Evolutionary conservation across 1,140 invertebrate genomes (phyloP), one percentile per base, ranked within the genome.

Genomic region (Aphelenchoides fujianensis): DNA sequence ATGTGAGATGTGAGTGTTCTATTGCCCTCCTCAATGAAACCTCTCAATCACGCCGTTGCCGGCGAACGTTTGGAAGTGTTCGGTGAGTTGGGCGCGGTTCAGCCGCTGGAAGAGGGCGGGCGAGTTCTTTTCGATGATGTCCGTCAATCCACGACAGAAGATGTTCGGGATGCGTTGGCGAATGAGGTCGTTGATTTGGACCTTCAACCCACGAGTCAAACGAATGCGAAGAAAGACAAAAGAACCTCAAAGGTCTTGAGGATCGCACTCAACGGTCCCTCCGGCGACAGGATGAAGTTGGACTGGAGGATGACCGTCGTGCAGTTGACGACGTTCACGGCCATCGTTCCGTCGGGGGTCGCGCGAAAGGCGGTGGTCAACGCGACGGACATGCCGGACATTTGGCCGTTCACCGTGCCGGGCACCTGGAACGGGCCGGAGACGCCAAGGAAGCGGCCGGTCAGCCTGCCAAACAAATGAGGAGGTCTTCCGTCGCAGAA

Each of bases 171-270:
- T 84, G 23, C 81, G 59, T 36, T 77, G 71, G 9, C 81, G 70
- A 32, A 83, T 82, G 27, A 68, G 41, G 30, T 84, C 82, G 34
- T 83, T 83, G 36, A 83, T 83, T 68, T 74, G 74, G n/a, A n/a
- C n/a, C n/a, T n/a, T n/a, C n/a, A n/a, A n/a, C n/a, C n/a, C n/a
- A n/a, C n/a, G n/a, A n/a, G n/a, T n/a, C n/a, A n/a, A n/a, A n/a
- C n/a, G n/a, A n/a, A n/a, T n/a, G n/a, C n/a, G n/a, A n/a, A n/a
- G n/a, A n/a, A n/a, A n/a, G n/a, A n/a, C n/a, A n/a, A n/a, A n/a
- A n/a, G n/a, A 34, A 74, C 79, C 71, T 82, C 81, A 64, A 82
- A 82, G n/a, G 77, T 77, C 70, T 82, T 82, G 1, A 82, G 71
- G 52, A 82, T 57, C 16, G 82, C 68, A n/a, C 77, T 71, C 19